phyloP scores from a whole-genome alignment of 2,113 vertebrate species.

The Epinephelus lanceolatus region DNA sequence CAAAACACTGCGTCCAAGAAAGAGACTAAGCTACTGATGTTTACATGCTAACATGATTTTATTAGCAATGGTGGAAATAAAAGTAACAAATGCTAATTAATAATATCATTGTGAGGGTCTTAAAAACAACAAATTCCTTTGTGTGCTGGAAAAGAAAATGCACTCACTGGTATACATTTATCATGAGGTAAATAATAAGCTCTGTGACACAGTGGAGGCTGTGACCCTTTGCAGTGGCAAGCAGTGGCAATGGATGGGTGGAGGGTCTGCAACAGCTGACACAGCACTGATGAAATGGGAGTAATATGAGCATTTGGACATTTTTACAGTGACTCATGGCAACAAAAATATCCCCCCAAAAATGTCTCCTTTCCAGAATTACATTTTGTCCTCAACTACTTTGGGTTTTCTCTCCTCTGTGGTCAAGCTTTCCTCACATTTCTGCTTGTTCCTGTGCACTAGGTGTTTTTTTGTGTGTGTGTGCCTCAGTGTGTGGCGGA shows the following conservation, averaged over 20 bases:
- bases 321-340: slow-evolving; percentile 47
- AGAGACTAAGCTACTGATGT: not conserved
- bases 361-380: slow-evolving; percentile 5
- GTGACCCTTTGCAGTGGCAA: slow-evolving; percentile 28
- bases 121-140: not conserved
- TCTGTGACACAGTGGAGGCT: slow-evolving; percentile 21
- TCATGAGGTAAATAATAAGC: slow-evolving; percentile 24
- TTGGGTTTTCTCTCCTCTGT: not conserved
- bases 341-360: not conserved
- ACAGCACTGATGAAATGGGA: slow-evolving; percentile 58
- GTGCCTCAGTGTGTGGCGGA: slow-evolving; percentile 25
- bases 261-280: slow-evolving; percentile 28
- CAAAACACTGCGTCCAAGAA: not conserved
- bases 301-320: slow-evolving; percentile 51
- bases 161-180: not conserved
- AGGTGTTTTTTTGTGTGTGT: not conserved
- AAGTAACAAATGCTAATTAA: not conserved
- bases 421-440: slow-evolving; percentile 20
- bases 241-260: too few relatives aligned
- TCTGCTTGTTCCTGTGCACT: slow-evolving; percentile 1
- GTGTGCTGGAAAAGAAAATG: not conserved
- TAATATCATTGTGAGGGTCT: not conserved
- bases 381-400: not conserved
- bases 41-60: not conserved
- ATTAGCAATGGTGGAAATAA: not conserved